These are phyloP conservation scores for Chitala chitala DNA, from an alignment of 2,113 vertebrate species.

Conservation along the genomic window DNA sequence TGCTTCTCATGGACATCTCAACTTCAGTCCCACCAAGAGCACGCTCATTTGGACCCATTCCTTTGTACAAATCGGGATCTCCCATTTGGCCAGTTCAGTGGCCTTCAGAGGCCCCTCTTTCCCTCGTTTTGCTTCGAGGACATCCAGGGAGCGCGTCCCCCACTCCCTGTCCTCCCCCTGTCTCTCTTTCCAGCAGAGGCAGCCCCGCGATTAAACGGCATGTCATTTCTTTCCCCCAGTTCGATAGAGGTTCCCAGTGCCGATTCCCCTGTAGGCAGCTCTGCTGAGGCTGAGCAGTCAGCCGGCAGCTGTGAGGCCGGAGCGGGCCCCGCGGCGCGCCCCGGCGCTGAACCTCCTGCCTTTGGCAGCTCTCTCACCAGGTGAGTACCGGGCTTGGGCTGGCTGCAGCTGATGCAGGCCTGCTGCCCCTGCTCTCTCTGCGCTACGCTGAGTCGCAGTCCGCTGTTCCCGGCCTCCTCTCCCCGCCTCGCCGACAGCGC, in stretches of 20 bases:
- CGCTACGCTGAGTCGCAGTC: slow-evolving; percentile 46
- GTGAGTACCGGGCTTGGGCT: slow-evolving; percentile 63
- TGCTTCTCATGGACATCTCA: background rate
- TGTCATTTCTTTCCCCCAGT: slow-evolving; percentile 82
- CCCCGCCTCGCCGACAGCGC: too few relatives aligned
- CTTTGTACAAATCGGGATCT: background rate
- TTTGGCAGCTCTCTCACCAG: slow-evolving; percentile 74
- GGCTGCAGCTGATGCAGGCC: slow-evolving; percentile 46
- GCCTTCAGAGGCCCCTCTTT: background rate
- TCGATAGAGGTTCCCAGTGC: slow-evolving; percentile 80
- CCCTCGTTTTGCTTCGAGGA: background rate
- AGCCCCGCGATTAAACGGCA: slow-evolving; percentile 61
- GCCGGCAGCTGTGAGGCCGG: slow-evolving; percentile 79
- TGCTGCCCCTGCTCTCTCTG: slow-evolving; percentile 38
- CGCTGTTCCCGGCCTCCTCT: slow-evolving; percentile 51
- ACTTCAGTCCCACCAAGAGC: too few relatives aligned
- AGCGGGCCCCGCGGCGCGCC: slow-evolving; percentile 67
- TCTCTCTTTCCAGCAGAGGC: slow-evolving; percentile 34
- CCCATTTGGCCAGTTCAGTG: background rate
- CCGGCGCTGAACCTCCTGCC: slow-evolving; percentile 69
- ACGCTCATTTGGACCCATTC: background rate
- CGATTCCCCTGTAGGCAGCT: slow-evolving; percentile 74
- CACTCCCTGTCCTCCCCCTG: background rate
- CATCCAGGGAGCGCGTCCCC: background rate
- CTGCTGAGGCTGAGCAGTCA: slow-evolving; percentile 67